Evolutionary conservation across 2,888 invertebrate species (phyloP), one percentile per base, ranked within the genome.

Genomic region (Meteorus cinctellus): DNA sequence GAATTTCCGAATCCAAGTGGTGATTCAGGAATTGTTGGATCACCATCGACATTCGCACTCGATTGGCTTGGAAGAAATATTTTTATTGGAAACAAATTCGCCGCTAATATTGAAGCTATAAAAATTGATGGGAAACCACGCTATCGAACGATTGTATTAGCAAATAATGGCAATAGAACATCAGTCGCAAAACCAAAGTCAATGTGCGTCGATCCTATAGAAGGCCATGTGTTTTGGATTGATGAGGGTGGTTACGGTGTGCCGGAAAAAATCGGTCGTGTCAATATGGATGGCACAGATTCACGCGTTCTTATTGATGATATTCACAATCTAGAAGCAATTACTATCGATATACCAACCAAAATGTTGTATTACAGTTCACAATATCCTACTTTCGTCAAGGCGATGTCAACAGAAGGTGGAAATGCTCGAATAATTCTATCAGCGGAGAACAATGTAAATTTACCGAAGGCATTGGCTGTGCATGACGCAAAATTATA

Each of bases 51-150:
- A 0, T 93, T 99, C 59, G 98, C 98, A 0, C 96, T 98, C 86
- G 99, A 99, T 89, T 99, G 99, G 98, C 92, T 98, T 29, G 98
- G 98, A 4, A 92, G 98, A 73, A 99, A 99, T 90, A 89, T 99
- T 48, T 98, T 95, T 88, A 94, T 98, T 89, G 97, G 97, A 34
- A 98, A 98, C 86, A 93, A 95, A 51, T 92, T 94, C 2, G 96
- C 97, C 1, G 96, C 97, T 73, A 98, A 97, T 81, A 95, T 99
- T 79, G 98, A 98, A 90, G 94, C 97, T 1, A 92, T 98, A 0
- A 93, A 95, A 81, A 93, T 96, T 1, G 97, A 97, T 85, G 96
- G 97, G 0, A 95, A 96, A 87, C 92, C 93, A 0, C 95, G 95
- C 86, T 96, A 95, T 88, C 92, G 98, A 60, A 93, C 96, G 14